Conservation (phyloP, 2,888 invertebrate species). For the Pristionchus mayeri region DNA sequence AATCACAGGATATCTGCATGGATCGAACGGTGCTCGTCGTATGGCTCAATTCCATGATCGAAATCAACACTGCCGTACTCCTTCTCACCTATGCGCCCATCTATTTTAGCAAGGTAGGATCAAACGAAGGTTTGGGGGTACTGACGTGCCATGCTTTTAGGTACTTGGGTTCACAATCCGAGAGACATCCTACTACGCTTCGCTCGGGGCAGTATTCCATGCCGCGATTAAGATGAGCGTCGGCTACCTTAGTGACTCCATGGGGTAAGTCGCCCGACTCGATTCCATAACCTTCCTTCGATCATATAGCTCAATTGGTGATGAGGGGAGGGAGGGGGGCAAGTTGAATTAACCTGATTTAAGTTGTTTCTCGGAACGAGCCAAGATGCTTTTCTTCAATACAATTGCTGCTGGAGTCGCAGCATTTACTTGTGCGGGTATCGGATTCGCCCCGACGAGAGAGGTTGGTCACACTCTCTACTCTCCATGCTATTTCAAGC, state of each 20-base stretch:
- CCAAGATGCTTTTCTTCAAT: conserved; percentile 36
- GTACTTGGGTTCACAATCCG: conserved; percentile 23
- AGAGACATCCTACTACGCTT: conserved; percentile 47
- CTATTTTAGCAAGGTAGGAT: conserved; percentile 52
- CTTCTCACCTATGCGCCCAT: conserved; percentile 55
- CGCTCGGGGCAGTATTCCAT: conserved; percentile 53
- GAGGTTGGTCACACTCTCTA: background rate
- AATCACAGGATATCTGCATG: conserved; percentile 65
- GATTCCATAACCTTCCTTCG: too few species aligned
- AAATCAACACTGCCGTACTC: conserved; percentile 52
- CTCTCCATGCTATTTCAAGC: too few species aligned
- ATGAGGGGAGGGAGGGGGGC: too few species aligned
- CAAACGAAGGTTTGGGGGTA: too few species aligned
- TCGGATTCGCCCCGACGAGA: conserved; percentile 25
- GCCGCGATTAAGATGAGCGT: conserved; percentile 66
- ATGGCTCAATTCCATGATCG: conserved; percentile 57
- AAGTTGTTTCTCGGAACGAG: conserved; percentile 12
- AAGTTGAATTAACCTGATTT: background rate
- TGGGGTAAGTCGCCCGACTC: too few species aligned
- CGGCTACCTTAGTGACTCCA: conserved; percentile 65
- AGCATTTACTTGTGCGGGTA: background rate
- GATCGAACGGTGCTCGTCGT: conserved; percentile 57
- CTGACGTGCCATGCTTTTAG: background rate
- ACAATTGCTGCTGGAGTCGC: conserved; percentile 5
- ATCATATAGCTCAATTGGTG: too few species aligned